Evolutionary conservation across 2,797 vertebrate genomes (phyloP), one percentile per base, ranked within the genome.

Genomic region (Phalanger gymnotis): DNA sequence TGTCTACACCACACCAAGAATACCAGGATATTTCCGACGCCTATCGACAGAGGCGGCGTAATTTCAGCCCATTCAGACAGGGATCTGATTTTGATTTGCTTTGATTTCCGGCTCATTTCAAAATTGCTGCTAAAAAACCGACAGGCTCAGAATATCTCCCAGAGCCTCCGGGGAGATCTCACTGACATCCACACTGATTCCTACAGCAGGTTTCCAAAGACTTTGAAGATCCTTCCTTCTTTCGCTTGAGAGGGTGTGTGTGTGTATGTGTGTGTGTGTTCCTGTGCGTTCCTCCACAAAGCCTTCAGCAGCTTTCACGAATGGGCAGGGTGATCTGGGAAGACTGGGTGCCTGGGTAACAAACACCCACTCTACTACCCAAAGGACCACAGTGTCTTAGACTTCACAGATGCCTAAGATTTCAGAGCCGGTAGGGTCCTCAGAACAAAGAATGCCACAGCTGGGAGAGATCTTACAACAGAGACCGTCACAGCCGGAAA

Each of bases 61-160:
- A 90, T 90, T 90, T 90, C 90, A 90, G 51, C 90, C 51, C 52
- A 90, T 90, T 90, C 90, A 53, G 53, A 54, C 90, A 54, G 90
- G 90, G 90, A 90, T 90, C 90, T 90, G 90, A 90, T 90, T 90
- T 90, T 90, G 90, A 90, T 90, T 90, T 90, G 53, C 90, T 90
- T 90, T 90, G 90, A 90, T 90, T 81, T 90, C 53, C 90, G 53
- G 53, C 90, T 54, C 51, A 90, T 90, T 90, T 90, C 53, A 53
- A 90, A 90, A 90, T 90, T 90, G 90, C 90, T 90, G 90, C 51
- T 90, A 90, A 90, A 90, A 53, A 90, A 90, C 53, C 90, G 90
- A 54, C 51, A 53, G 51, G 90, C 53, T 53, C 90, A 53, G 90
- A 54, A 90, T 54, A 90, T 53, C 90, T 90, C 51, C 51, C 28